Conservation (phyloP, 35 echinoderm and acorn worm species). For the Apostichopus japonicus region DNA sequence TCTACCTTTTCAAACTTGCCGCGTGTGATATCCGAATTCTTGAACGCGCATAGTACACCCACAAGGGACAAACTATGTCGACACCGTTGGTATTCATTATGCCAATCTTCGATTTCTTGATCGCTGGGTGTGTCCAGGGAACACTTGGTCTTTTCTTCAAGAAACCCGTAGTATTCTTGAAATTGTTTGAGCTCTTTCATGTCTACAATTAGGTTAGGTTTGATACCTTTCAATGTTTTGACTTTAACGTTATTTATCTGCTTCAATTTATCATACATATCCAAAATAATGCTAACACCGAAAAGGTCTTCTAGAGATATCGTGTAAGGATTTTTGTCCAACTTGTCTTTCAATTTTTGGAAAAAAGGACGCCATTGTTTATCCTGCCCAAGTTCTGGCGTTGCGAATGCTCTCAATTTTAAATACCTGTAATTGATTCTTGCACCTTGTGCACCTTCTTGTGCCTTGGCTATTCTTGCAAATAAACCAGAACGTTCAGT, state of each 20-base stretch:
- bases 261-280: background rate
- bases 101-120: slow-evolving; percentile 40
- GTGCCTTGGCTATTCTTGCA: background rate
- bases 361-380: background rate
- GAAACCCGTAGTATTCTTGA: background rate
- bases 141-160: background rate
- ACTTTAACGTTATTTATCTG: background rate
- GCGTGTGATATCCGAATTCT: background rate
- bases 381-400: background rate
- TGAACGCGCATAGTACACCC: background rate
- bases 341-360: background rate
- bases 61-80: background rate
- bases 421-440: too few relatives aligned
- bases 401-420: too few relatives aligned
- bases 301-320: background rate
- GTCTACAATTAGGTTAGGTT: background rate
- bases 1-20: background rate
- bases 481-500: background rate
- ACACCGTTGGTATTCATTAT: slow-evolving; percentile 26
- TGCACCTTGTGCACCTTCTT: too few relatives aligned
- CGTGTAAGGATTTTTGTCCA: background rate
- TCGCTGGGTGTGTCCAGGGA: background rate
- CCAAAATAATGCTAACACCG: background rate
- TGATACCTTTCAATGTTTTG: background rate
- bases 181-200: background rate